Percentiles rank a stretch among this genome's conserved stretches.
Conservation (phyloP, 1,140 invertebrate genomes). For the Orius insidiosus region DNA sequence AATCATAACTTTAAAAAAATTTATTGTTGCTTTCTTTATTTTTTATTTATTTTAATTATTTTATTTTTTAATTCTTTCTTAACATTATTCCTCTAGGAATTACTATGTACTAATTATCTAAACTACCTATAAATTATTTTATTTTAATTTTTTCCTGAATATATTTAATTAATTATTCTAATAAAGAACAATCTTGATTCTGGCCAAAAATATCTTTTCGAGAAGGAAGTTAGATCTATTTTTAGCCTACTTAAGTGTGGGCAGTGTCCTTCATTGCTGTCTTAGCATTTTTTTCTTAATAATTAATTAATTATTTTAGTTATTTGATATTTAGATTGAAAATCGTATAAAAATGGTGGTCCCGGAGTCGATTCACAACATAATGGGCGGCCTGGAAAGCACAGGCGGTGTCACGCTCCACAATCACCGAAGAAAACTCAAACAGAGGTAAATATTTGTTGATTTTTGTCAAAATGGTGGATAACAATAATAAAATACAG, state of each 20-base stretch:
- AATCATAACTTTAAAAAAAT: neutral
- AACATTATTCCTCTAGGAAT: neutral
- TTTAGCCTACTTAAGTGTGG: too few relatives aligned
- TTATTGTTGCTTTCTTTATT: neutral
- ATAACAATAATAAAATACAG: too few relatives aligned
- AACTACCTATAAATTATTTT: too few relatives aligned
- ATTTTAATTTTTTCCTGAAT: neutral
- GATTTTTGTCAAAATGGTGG: too few relatives aligned
- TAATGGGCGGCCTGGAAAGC: conserved; percentile 70
- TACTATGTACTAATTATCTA: neutral
- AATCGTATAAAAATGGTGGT: conserved; percentile 48
- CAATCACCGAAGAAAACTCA: conserved; percentile 61
- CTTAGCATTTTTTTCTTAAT: too few relatives aligned
- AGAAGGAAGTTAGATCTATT: too few relatives aligned
- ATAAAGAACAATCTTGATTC: neutral
- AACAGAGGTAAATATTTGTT: conserved; percentile 44
- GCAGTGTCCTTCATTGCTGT: too few relatives aligned
- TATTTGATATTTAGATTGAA: too few relatives aligned
- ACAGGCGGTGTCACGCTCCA: conserved; percentile 60
- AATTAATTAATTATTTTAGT: too few relatives aligned
- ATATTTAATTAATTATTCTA: neutral
- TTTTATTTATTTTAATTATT: neutral
- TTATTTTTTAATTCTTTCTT: neutral
- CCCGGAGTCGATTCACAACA: conserved; percentile 53
- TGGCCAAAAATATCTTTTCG: too few relatives aligned